These are phyloP conservation scores for Arctopsyche grandis DNA, from an alignment of 1,140 invertebrate species.

Conservation along the genomic window DNA sequence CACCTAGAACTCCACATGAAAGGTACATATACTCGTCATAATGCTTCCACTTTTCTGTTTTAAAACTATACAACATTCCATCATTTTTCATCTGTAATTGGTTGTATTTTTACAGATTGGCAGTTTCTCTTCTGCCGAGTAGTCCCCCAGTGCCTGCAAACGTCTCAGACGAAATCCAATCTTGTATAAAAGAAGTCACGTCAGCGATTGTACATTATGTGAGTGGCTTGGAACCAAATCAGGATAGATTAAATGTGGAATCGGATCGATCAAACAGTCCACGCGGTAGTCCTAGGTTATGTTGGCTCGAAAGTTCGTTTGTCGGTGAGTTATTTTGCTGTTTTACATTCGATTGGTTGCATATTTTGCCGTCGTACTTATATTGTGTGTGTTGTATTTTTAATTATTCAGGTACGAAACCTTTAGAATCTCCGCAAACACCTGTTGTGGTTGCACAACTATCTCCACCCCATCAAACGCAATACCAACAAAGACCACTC, in stretches of 20 bases:
- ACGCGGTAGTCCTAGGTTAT: conserved; percentile 70
- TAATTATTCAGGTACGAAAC: conserved; percentile 72
- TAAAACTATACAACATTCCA: neutral
- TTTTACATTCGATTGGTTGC: neutral
- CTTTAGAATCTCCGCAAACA: conserved; percentile 84
- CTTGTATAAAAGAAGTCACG: conserved; percentile 91
- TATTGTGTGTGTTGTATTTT: conserved; percentile 2
- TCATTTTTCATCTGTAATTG: neutral
- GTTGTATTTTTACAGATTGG: conserved; percentile 65
- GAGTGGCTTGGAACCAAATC: conserved; percentile 75
- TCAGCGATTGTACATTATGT: conserved; percentile 94
- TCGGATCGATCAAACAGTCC: conserved; percentile 59
- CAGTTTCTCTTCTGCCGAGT: conserved; percentile 71
- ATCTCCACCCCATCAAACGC: conserved; percentile 59
- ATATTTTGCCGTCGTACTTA: neutral
- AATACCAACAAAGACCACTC: conserved; percentile 57
- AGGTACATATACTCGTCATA: conserved; percentile 62
- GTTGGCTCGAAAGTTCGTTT: conserved; percentile 93
- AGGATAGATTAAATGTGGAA: conserved; percentile 55
- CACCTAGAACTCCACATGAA: conserved; percentile 85
- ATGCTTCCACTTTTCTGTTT: neutral
- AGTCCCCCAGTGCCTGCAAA: conserved; percentile 59
- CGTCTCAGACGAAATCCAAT: conserved; percentile 82
- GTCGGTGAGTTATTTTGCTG: conserved; percentile 66
- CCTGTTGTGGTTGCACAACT: conserved; percentile 71